Base-by-base conservation (phyloP, 2,797 vertebrate genomes). In the Tympanoctomys barrerae region DNA sequence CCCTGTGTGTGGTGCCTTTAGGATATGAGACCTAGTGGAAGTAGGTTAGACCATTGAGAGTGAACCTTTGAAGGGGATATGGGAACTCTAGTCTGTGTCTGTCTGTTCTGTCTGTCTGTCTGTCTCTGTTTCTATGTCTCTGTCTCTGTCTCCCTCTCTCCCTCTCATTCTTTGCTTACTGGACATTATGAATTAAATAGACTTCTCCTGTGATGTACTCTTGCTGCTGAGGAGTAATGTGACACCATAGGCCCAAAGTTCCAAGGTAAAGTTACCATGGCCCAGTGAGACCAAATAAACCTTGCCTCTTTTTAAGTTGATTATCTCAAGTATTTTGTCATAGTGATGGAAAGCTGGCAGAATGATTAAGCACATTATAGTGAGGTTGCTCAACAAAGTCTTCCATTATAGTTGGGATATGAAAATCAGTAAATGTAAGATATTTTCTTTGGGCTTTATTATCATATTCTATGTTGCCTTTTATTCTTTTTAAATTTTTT, bases 401-500 rank as follows among this genome's bases (percentile, higher is more conserved):
- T n/a, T 73, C 31, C 14, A 2, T 73, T 83, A 61, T 21, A 33
- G 89, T 87, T 42, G 62, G 39, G 36, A 42, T 80, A 42, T 75
- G 42, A 85, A 91, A 91, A 82, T 86, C 22, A 26, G 61, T 3
- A 1, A 54, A 61, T 94, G 70, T 2, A 71, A 90, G 52, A 64
- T 7, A 81, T 94, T 66, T 71, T 82, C 33, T n/a, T 59, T 28
- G 26, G 59, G 31, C 24, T 36, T 59, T 62, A 71, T 92, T 73
- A 52, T 71, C 28, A 59, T 66, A 24, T 5, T 36, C 84, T 93
- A 80, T 70, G 7, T 84, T 85, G 59, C 9, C 16, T 97, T 92
- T 91, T 89, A 93, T 77, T 94, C 90, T 13, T 79, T 92, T 75
- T 79, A 28, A 83, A 36, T 75, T 82, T 22, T 84, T 78, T 62